Base-by-base conservation (phyloP, 2,113 vertebrate species). In the Mastomys coucha region DNA sequence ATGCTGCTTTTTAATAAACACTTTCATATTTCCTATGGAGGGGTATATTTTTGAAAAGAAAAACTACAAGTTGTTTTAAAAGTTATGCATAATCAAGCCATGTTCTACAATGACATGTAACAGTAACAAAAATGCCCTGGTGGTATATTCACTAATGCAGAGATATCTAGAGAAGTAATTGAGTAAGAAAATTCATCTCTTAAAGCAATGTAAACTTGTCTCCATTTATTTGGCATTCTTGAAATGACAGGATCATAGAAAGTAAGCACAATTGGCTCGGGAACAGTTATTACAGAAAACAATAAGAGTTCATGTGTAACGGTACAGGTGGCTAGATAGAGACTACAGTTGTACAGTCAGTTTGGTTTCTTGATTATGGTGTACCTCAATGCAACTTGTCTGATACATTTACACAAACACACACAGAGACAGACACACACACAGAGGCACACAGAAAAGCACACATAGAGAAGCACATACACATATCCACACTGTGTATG, bases 11-110 rank as follows among this genome's bases (percentile, higher is more conserved):
- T 80, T 69, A 56, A 4, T 17, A 13, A 95, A 5, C 77, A 13
- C 67, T 94, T 92, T 93, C 33, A 90, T 33, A 92, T 90, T 63
- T 69, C 12, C 28, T 69, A 67, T 13, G 45, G 49, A 88, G 42
- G 88, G 17, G 3, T 49, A 3, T 63, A 20, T 81, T 8, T 28
- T 89, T 80, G 9, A 45, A 67, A 91, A 70, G 12, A 58, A 58
- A 88, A 93, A 24, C 19, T 56, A 28, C 13, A 86, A 39, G 60
- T 93, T 94, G 16, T 94, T 84, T 85, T 31, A 88, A 80, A 80
- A 53, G 17, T 63, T 88, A 69, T 6, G 7, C 1, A 1, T 51
- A 36, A 53, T 75, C n/a, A 4, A 69, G 11, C 26, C 39, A 93
- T 42, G 28, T 7, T 36, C 39, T 72, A 4, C 31, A 65, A 36